Evolutionary conservation across 2,888 invertebrate genomes (phyloP), one percentile per base, ranked within the genome.

Genomic region (Tiphia femorata): DNA sequence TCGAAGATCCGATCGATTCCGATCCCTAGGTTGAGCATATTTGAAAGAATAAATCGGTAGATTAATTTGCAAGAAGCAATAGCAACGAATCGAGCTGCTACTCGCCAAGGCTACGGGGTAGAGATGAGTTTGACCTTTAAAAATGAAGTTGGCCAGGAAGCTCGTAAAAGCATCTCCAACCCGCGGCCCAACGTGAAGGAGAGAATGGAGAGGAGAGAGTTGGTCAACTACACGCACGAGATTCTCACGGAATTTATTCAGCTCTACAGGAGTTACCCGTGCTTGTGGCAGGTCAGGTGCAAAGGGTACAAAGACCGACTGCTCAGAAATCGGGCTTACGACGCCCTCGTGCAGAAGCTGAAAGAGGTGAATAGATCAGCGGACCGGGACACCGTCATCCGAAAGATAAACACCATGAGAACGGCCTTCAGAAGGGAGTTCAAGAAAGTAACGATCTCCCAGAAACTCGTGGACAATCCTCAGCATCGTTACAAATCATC

Each of bases 261-360:
- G 8, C 30, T 63, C 2, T 69, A 69, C 21, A 62, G 58, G 1
- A 51, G 41, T 5, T 49, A 51, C 5, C 62, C 64, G 6, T 70
- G 69, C 27, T 44, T 70, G 12, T 69, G 70, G 70, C 68, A 69
- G 49, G 53, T 67, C 53, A 61, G 59, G 35, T 64, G 61, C 49
- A 62, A 43, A 14, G 66, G 64, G 0, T 70, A 70, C 50, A 56
- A 64, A 12, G 66, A 69, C 43, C 47, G 54, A 5, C 2, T 51
- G 6, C 46, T 64, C 1, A 57, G 68, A 17, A 62, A 64, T 17
- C 46, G 49, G 1, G 68, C 68, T 0, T 70, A 66, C 42, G 49
- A 51, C 4, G 46, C 46, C 4, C 62, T 70, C 21, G 60, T 62
- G 0, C 54, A 55, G 5, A 70, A 70, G 29, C 50, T 68, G 38